Percentiles rank a stretch among this genome's conserved stretches.
Conservation (phyloP, 2,888 invertebrate species). For the Dexiosoma caninum region DNA sequence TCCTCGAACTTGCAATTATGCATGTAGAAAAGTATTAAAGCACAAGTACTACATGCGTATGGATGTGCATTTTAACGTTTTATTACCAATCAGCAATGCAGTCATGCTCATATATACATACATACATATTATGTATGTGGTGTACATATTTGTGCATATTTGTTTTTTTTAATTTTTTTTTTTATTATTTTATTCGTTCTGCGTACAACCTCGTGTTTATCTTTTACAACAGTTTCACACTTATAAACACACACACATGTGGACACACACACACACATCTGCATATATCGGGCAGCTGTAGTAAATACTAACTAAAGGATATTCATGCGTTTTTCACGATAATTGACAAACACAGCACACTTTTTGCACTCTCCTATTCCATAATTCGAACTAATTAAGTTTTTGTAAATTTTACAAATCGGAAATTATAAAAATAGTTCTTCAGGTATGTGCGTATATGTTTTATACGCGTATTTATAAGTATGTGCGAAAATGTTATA, state of each 20-base stretch:
- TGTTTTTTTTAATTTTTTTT: constrained; percentile 4
- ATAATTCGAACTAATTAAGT: constrained; percentile 30
- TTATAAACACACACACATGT: neutral
- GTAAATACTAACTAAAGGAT: constrained; percentile 36
- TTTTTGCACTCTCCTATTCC: neutral
- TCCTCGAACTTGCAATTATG: too few species aligned
- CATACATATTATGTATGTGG: neutral
- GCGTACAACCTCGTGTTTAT: neutral
- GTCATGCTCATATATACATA: neutral
- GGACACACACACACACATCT: neutral
- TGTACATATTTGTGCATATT: neutral
- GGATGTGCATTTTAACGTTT: neutral
- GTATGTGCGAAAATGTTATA: neutral
- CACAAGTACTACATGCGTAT: neutral
- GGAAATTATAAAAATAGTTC: neutral
- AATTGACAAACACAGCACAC: neutral
- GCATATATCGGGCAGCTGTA: constrained; percentile 30
- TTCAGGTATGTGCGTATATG: neutral
- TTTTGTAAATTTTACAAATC: constrained; percentile 14
- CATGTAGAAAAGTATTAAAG: too few species aligned
- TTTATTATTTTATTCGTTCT: neutral
- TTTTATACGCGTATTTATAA: neutral
- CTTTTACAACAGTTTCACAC: neutral
- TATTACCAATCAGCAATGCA: constrained; percentile 20
- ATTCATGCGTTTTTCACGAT: neutral